These are phyloP conservation scores for Orchesella flavescens DNA, from an alignment of 2,888 invertebrate genomes.

Conservation along the genomic window DNA sequence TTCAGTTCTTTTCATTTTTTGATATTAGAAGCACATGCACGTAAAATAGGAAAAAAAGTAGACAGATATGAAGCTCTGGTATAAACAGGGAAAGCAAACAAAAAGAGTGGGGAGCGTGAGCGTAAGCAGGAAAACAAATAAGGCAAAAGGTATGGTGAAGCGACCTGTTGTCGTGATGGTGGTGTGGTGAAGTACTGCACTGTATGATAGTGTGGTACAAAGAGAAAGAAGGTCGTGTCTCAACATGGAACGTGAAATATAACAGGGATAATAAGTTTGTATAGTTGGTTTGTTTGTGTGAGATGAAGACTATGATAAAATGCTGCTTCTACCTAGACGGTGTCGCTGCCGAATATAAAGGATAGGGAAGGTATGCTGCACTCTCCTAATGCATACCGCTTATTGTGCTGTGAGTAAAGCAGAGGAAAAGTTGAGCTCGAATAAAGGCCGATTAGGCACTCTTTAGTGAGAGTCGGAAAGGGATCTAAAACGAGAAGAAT, in stretches of 20 bases:
- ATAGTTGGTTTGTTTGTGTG: conserved; percentile 13
- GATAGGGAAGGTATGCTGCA: background rate
- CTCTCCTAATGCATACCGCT: too few species aligned
- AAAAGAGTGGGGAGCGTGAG: conserved; percentile 42
- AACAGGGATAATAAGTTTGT: conserved; percentile 4
- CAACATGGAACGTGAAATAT: background rate
- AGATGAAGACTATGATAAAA: background rate
- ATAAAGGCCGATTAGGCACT: conserved; percentile 10
- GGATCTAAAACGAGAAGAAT: background rate
- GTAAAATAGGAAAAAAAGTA: conserved; percentile 31
- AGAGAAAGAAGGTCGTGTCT: background rate
- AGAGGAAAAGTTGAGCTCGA: background rate
- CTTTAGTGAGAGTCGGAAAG: background rate
- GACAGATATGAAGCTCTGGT: conserved; percentile 18
- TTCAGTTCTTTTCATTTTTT: conserved; percentile 26
- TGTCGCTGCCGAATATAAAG: conserved; percentile 35
- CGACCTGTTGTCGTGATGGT: conserved; percentile 44
- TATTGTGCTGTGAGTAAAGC: background rate
- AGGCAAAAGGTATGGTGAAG: conserved; percentile 29
- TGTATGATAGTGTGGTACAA: background rate
- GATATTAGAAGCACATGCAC: background rate
- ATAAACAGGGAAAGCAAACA: conserved; percentile 42
- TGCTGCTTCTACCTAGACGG: conserved; percentile 2
- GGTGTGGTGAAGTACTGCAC: conserved; percentile 5
- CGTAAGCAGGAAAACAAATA: conserved; percentile 47